These are phyloP conservation scores for Palythoa grandis DNA, from an alignment of 92 coral and sea anemone genomes.

Conservation along the genomic window DNA sequence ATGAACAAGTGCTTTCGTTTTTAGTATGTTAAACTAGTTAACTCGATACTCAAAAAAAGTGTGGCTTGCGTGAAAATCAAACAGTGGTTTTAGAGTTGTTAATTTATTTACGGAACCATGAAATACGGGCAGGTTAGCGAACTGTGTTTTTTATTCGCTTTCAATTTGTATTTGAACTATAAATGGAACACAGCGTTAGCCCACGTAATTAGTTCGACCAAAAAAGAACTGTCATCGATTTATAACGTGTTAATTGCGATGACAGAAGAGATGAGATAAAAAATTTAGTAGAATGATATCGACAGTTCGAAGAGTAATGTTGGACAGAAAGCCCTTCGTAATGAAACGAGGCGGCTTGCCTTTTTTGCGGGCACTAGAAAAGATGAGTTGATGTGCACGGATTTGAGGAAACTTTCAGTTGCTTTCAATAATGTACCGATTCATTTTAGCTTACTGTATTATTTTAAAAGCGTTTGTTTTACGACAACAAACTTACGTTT, in stretches of 20 bases:
- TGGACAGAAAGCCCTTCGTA: neutral
- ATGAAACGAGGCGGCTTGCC: neutral
- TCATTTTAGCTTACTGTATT: no score
- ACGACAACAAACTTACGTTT: no score
- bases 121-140: constrained; percentile 31
- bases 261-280: neutral
- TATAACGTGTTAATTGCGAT: neutral
- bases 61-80: neutral
- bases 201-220: neutral
- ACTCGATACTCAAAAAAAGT: neutral
- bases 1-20: neutral
- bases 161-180: neutral
- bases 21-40: neutral
- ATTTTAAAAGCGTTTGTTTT: no score
- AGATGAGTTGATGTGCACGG: neutral
- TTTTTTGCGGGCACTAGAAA: neutral
- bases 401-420: neutral
- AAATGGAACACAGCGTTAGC: neutral
- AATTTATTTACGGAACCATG: constrained; percentile 31
- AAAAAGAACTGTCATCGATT: neutral
- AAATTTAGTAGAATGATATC: neutral
- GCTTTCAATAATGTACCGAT: neutral
- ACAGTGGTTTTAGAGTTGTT: neutral
- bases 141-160: neutral
- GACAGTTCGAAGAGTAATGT: neutral